Evolutionary conservation across 64 coral and sea anemone species (phyloP), one percentile per base, ranked within the genome.

Genomic region (Exaiptasia diaphana): DNA sequence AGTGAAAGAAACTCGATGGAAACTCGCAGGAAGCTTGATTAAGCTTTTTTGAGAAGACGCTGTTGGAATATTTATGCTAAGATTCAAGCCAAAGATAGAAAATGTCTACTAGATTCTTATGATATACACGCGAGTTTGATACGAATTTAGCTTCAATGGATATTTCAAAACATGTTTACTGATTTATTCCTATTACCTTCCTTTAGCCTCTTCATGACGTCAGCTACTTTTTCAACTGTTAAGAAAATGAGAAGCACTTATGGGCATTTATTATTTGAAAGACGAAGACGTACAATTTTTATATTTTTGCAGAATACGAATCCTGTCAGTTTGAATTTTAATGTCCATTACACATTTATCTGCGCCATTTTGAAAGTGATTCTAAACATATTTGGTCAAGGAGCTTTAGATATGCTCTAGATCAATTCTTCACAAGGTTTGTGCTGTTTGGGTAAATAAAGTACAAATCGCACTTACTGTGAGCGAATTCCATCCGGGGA

Each of bases 141-240:
- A 8, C 7, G 5, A 7, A 46, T 49, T 23, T 7, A 4, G 27
- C 21, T 24, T 1, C 26, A 30, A 8, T 28, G 25, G 14, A 3
- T 30, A 11, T 18, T 27, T 2, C 20, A 29, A 28, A 8, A 8
- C 39, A 21, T 50, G 9, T 49, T 8, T 65, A 46, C 1, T 17
- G 2, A 4, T 0, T 15, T 31, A 34, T 31, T 5, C 18, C 28
- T 58, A 26, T 78, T 82, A 89, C 86, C 67, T 59, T 89, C 82
- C n/a, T 89, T 82, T 14, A 89, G 37, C 68, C 50, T 89, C 25
- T 75, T 89, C 86, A 89, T 82, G 21, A 82, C 77, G 68, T 89
- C 86, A n/a, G 72, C 9, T 12, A 58, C 86, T 64, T 82, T 53
- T n/a, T 57, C 77, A 61, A 89, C 86, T 89, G 41, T 36, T 35